Evolutionary conservation across 2,113 vertebrate species (phyloP).

Genomic region (Hylia prasina): DNA sequence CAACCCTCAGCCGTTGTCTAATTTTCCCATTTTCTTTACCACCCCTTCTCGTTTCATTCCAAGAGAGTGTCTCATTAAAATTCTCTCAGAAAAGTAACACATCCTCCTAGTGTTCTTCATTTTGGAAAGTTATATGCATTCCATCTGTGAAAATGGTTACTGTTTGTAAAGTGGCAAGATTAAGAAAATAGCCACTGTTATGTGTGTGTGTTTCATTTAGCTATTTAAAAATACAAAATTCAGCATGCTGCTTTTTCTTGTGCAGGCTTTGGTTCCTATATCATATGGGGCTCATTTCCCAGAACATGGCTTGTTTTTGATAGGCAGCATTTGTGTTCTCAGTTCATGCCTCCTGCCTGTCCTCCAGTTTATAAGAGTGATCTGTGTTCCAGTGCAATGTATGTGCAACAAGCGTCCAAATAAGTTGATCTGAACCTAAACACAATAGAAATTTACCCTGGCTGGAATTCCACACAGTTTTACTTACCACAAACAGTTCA

Average conservation of each 20-base stretch:
- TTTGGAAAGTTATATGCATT: slow-evolving; percentile 48
- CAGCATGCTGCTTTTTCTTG: slow-evolving; percentile 55
- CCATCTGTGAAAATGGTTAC: slow-evolving; percentile 48
- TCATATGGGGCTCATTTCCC: not conserved
- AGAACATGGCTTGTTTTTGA: not conserved
- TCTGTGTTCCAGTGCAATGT: not conserved
- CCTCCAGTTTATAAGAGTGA: not conserved
- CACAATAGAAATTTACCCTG: not conserved
- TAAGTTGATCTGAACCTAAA: not conserved
- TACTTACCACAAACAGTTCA: not conserved
- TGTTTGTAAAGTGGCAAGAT: slow-evolving; percentile 45
- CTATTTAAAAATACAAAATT: slow-evolving; percentile 49
- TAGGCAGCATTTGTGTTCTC: not conserved
- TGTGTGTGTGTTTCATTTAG: slow-evolving; percentile 44
- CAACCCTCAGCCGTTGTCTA: not conserved
- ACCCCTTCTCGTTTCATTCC: not conserved
- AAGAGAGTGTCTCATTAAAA: not conserved
- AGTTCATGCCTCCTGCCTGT: not conserved
- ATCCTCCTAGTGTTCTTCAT: slow-evolving; percentile 20
- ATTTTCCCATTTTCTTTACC: slow-evolving; percentile 24
- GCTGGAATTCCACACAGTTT: not conserved
- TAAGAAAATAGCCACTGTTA: slow-evolving; percentile 60
- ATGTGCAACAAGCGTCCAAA: not conserved
- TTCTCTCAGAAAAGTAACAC: slow-evolving; percentile 52
- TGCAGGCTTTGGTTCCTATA: slow-evolving; percentile 63